These are phyloP conservation scores for Rhincodon typus DNA, from an alignment of 2,797 vertebrate genomes.

Conservation along the genomic window DNA sequence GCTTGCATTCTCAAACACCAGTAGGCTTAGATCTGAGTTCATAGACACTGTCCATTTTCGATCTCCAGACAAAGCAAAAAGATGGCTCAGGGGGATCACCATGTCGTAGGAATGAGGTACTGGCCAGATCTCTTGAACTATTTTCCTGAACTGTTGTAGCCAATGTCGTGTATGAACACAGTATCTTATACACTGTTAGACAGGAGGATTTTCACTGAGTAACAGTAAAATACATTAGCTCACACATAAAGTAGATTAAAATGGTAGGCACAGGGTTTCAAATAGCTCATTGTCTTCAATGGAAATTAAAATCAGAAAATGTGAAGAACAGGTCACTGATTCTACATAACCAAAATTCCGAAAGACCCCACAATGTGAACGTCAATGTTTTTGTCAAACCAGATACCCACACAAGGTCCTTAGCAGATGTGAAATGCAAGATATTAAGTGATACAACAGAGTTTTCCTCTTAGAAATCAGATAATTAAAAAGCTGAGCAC, in stretches of 20 bases:
- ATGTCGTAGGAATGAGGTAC: no score
- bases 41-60: no score
- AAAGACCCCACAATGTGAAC: background rate
- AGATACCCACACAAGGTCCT: background rate
- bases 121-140: background rate
- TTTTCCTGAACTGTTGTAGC: background rate
- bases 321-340: background rate
- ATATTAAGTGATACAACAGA: background rate
- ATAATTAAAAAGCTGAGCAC: background rate
- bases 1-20: no score
- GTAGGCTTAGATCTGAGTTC: no score
- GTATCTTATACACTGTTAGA: background rate
- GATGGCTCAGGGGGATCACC: no score
- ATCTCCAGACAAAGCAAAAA: no score
- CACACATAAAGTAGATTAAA: background rate
- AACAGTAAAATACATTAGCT: background rate
- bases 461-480: background rate
- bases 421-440: background rate
- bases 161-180: background rate
- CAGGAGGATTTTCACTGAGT: background rate
- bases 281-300: background rate
- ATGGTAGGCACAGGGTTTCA: background rate
- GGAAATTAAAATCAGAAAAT: background rate
- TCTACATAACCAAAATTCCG: background rate
- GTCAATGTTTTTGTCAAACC: background rate